Percentiles rank a stretch among this genome's conserved stretches.
Conservation (phyloP, 2,797 vertebrate genomes). For the Rhinella marina region DNA sequence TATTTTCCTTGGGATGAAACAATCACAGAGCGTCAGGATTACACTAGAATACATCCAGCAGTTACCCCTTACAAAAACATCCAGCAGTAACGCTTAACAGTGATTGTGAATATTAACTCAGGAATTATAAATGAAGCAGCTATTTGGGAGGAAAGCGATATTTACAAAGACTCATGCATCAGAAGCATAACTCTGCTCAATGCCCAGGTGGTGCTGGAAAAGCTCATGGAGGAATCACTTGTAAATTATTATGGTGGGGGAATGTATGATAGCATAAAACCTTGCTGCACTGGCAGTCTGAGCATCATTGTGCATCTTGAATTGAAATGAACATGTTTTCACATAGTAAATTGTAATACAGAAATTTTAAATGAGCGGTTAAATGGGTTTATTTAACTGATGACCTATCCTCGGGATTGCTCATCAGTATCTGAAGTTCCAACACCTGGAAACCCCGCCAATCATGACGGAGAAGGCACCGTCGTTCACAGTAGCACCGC, state of each 20-base stretch:
- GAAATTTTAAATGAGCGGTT: too few relatives aligned
- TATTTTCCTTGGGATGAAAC: neutral
- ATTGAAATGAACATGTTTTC: too few relatives aligned
- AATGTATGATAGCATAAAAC: neutral
- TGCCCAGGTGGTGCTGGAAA: neutral
- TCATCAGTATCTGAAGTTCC: too few relatives aligned
- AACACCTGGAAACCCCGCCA: too few relatives aligned
- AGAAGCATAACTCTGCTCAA: neutral
- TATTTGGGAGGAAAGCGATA: neutral
- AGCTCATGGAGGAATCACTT: neutral
- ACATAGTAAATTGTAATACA: too few relatives aligned
- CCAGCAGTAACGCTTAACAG: neutral
- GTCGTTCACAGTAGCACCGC: too few relatives aligned
- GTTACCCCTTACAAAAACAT: neutral
- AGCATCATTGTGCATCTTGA: too few relatives aligned
- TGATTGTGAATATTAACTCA: slow-evolving; percentile 7
- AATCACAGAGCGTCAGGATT: slow-evolving; percentile 3
- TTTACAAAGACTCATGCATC: neutral
- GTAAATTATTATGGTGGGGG: neutral
- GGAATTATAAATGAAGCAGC: neutral
- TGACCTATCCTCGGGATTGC: too few relatives aligned
- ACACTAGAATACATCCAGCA: neutral
- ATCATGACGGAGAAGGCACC: too few relatives aligned
- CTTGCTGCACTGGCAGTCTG: too few relatives aligned
- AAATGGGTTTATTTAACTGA: too few relatives aligned